phyloP scores from a whole-genome alignment of 2,888 invertebrate species.

The Pocota personata region DNA sequence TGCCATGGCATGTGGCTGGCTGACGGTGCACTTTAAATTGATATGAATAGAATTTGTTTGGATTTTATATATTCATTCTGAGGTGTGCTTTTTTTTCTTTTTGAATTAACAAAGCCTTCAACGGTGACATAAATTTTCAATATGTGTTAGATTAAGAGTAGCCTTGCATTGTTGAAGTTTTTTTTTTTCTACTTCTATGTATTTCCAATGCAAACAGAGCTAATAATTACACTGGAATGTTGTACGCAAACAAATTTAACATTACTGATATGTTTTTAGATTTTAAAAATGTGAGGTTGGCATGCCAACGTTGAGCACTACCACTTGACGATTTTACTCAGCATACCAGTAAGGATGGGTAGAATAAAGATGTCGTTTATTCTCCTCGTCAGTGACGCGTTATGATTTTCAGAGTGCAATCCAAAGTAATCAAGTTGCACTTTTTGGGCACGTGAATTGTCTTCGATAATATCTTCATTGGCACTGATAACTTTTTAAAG shows the following conservation, averaged over 20 bases:
- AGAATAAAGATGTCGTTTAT: too few relatives aligned
- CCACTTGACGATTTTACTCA: too few relatives aligned
- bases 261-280: slow-evolving; percentile 15
- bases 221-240: slow-evolving; percentile 47
- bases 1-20: slow-evolving; percentile 54
- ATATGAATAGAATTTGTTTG: slow-evolving; percentile 56
- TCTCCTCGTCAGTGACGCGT: too few relatives aligned
- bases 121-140: slow-evolving; percentile 50
- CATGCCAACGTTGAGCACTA: background rate
- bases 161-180: slow-evolving; percentile 35
- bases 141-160: slow-evolving; percentile 37
- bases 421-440: too few relatives aligned
- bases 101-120: slow-evolving; percentile 41
- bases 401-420: too few relatives aligned
- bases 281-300: background rate
- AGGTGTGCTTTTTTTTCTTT: slow-evolving; percentile 2
- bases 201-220: background rate
- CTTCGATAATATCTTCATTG: too few relatives aligned
- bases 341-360: too few relatives aligned
- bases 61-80: background rate
- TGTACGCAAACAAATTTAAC: background rate
- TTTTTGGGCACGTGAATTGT: too few relatives aligned
- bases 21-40: slow-evolving; percentile 52
- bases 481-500: too few relatives aligned
- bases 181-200: background rate